These are phyloP conservation scores for Danaus plexippus DNA, from an alignment of 1,140 invertebrate genomes.

Conservation along the genomic window DNA sequence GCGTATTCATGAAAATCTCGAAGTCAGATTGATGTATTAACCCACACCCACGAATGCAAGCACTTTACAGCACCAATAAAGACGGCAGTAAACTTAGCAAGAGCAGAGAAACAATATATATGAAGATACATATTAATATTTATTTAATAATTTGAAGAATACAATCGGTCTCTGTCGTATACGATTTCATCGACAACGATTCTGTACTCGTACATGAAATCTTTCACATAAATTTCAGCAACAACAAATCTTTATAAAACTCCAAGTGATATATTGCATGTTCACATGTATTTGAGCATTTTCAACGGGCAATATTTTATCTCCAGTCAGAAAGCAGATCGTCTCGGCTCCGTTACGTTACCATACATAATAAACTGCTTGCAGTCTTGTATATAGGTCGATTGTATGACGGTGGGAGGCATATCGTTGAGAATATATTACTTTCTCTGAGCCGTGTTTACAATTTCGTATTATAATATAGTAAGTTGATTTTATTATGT, in stretches of 20 bases:
- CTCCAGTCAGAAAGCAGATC: constrained; percentile 25
- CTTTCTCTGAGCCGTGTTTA: constrained; percentile 16
- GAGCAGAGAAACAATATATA: too few relatives aligned
- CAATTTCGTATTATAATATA: constrained; percentile 7
- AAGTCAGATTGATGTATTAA: too few relatives aligned
- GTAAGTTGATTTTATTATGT: too few relatives aligned
- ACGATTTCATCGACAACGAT: too few relatives aligned
- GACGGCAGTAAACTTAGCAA: too few relatives aligned
- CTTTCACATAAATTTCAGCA: constrained; percentile 11
- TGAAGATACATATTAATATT: too few relatives aligned
- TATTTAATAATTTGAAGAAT: too few relatives aligned
- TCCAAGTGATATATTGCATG: constrained; percentile 13
- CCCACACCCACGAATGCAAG: too few relatives aligned
- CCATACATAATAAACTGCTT: constrained; percentile 35
- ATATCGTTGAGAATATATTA: constrained; percentile 28
- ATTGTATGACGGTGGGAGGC: constrained; percentile 22
- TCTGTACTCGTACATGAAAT: too few relatives aligned
- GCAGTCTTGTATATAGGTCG: constrained; percentile 33
- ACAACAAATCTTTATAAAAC: constrained; percentile 17
- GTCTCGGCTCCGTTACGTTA: constrained; percentile 25
- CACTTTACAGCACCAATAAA: too few relatives aligned
- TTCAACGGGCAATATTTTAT: constrained; percentile 33
- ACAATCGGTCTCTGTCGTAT: too few relatives aligned
- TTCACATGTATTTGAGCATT: constrained; percentile 25
- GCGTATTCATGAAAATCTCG: too few relatives aligned